Evolutionary conservation across 2,797 vertebrate species (phyloP).

Genomic region (Bovichtus diacanthus): DNA sequence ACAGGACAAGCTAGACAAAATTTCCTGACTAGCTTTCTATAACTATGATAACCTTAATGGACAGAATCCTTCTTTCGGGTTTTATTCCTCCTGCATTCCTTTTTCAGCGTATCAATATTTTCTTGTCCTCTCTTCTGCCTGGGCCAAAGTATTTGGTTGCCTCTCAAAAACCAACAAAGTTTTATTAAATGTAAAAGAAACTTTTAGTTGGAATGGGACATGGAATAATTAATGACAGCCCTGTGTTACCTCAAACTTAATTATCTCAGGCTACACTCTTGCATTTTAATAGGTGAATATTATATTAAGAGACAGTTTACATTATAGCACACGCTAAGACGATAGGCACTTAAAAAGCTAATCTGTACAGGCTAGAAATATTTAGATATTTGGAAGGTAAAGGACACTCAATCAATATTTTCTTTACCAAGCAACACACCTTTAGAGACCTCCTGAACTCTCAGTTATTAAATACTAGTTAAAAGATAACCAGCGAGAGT

Average conservation of each 20-base stretch:
- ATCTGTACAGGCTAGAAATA: conserved; percentile 23
- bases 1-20: conserved; percentile 58
- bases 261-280: conserved; percentile 29
- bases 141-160: conserved; percentile 76
- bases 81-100: conserved; percentile 61
- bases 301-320: conserved; percentile 20
- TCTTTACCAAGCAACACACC: conserved; percentile 23
- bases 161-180: conserved; percentile 62
- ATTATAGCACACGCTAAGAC: conserved; percentile 15
- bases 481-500: conserved; percentile 8
- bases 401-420: conserved; percentile 29
- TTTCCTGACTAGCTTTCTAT: conserved; percentile 58
- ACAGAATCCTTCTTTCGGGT: conserved; percentile 63
- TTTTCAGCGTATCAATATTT: conserved; percentile 80
- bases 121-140: conserved; percentile 64
- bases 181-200: conserved; percentile 76
- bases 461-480: conserved; percentile 18
- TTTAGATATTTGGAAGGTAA: conserved; percentile 44
- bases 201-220: conserved; percentile 45
- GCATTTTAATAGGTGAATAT: conserved; percentile 26
- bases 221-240: conserved; percentile 46
- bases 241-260: conserved; percentile 48
- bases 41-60: conserved; percentile 68
- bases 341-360: neutral
- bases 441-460: neutral